Base-by-base conservation (phyloP, 2,888 invertebrate genomes). In the Pollenia labialis region DNA sequence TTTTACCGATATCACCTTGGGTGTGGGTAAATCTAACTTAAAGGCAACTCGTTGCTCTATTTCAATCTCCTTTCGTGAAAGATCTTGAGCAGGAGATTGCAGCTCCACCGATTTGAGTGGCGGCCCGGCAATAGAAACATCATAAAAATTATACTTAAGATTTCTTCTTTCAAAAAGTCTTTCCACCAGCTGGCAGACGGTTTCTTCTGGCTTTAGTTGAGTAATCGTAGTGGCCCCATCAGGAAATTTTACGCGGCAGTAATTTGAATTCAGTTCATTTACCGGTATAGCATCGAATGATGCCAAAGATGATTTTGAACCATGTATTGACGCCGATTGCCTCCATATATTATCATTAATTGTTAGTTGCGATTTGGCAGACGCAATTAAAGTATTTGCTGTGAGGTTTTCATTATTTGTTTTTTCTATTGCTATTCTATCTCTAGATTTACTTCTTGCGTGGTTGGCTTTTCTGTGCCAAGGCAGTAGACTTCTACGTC, bases 171-270 rank as follows among this genome's bases (percentile, higher is more conserved):
- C 97, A 91, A 98, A 95, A 88, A 98, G 94, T 82, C 97, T 95
- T 88, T 96, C 96, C 23, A 98, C 96, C 79, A 98, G 94, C 88
- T 96, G 95, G 81, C 95, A 95, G 77, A 98, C 96, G 0, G 96
- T 96, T 92, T 97, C 96, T 32, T 95, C 94, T 23, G 96, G 94
- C 89, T 96, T 96, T 64, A 97, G 97, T 89, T 96, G 97, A 85
- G 98, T 97, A 88, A 99, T 98, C 1, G 98, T 98, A 3, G 98
- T 98, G 83, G 98, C 98, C 72, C 97, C 97, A 94, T 98, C 98
- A 1, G 97, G 97, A 87, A 99, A 94, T 91, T 97, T 96, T 87
- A 99, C 97, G 88, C 98, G 96, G 92, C 98, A 98, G 16, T 92
- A 88, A 42, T 97, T 93, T 2, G 88, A 90, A 23, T 79, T 90